A percentile compares a stretch with the other conserved stretches of the same genome.
Evolutionary conservation across 2,113 vertebrate genomes (phyloP).

Genomic region (Coreoperca whiteheadi): DNA sequence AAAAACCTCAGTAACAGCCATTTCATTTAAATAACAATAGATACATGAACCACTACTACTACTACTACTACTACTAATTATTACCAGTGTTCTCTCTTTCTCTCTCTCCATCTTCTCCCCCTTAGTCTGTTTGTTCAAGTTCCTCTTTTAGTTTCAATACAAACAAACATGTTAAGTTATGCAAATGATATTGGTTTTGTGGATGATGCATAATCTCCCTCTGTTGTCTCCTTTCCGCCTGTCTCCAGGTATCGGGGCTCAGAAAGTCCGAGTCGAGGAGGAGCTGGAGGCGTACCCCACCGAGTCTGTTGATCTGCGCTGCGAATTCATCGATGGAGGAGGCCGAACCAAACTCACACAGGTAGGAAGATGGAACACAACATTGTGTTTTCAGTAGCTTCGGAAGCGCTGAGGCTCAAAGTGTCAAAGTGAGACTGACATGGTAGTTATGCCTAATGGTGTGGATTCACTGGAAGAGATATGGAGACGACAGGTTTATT

Average conservation of each 20-base stretch:
- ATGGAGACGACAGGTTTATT: neutral
- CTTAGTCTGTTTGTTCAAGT: neutral
- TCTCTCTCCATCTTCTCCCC: neutral
- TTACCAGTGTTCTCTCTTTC: no score
- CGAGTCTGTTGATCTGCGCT: slow-evolving; percentile 76
- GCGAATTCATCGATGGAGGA: slow-evolving; percentile 74
- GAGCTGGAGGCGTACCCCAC: slow-evolving; percentile 81
- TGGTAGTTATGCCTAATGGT: neutral
- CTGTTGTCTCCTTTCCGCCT: slow-evolving; percentile 3
- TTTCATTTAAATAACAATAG: slow-evolving; percentile 4
- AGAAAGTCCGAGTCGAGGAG: slow-evolving; percentile 78
- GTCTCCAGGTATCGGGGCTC: slow-evolving; percentile 65
- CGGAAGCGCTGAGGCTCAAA: neutral
- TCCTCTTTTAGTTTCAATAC: neutral
- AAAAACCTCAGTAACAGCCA: slow-evolving; percentile 12
- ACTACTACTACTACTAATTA: neutral
- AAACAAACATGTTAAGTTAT: slow-evolving; percentile 36
- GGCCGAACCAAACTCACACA: slow-evolving; percentile 81
- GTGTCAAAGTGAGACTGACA: neutral
- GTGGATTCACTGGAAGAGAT: neutral
- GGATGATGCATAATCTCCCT: slow-evolving; percentile 2
- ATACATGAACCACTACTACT: no score
- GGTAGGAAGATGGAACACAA: slow-evolving; percentile 48
- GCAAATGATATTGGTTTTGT: slow-evolving; percentile 14
- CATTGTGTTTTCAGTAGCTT: neutral